Conservation (phyloP, 2,113 vertebrate genomes). For the Rhabdomys dilectus region DNA sequence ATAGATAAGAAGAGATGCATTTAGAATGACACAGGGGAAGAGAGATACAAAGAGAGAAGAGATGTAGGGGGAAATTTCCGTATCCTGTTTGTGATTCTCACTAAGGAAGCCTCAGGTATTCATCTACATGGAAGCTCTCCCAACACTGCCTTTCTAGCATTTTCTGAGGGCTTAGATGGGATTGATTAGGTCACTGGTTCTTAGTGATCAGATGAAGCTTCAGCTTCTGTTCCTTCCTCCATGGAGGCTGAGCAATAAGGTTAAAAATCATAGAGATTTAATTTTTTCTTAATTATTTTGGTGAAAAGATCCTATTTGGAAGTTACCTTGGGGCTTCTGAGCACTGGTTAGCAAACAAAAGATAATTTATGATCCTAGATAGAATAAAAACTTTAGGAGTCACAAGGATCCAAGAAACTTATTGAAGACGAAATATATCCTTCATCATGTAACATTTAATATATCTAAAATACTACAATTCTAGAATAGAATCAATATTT, state of each 20-base stretch:
- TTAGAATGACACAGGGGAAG: neutral
- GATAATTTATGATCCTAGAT: neutral
- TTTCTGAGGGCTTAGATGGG: neutral
- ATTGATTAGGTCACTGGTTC: neutral
- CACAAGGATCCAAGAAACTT: neutral
- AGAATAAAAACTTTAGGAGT: neutral
- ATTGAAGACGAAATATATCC: neutral
- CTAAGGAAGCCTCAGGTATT: neutral
- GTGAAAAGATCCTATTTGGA: neutral
- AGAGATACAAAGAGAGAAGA: neutral
- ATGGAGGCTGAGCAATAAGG: neutral
- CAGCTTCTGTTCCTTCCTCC: neutral
- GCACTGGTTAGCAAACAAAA: neutral
- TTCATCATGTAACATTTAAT: neutral
- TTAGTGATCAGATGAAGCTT: neutral
- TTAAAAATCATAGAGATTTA: neutral
- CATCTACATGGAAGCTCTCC: neutral
- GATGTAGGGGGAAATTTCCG: no score
- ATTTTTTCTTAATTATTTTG: neutral
- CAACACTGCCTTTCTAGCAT: neutral
- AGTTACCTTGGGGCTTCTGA: neutral
- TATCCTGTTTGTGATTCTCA: neutral
- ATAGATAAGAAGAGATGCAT: neutral
- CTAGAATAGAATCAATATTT: slow-evolving; percentile 15
- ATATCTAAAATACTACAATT: slow-evolving; percentile 14